Percentiles rank a stretch among this genome's conserved stretches.
phyloP scores from a whole-genome alignment of 2,888 invertebrate species.

The Tortricodes alternella region DNA sequence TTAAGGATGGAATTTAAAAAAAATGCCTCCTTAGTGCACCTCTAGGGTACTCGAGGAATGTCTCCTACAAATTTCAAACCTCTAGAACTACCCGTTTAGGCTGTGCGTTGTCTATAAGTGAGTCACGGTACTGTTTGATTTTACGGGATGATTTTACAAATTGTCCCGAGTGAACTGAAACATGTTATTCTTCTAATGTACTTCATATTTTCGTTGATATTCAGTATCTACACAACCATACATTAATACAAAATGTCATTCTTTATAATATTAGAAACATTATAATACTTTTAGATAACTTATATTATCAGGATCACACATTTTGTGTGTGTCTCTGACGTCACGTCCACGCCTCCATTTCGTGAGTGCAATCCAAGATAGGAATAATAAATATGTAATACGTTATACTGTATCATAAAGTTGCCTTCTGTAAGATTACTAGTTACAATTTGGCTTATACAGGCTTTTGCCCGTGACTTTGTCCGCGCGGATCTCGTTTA shows the following conservation, averaged over 20 bases:
- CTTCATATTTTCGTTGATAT: not conserved
- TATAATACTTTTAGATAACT: not conserved
- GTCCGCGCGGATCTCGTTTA: too few species aligned
- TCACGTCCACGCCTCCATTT: conserved; percentile 1
- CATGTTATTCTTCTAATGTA: too few species aligned
- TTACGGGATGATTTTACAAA: too few species aligned
- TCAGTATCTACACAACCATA: not conserved
- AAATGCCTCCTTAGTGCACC: too few species aligned
- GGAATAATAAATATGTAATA: not conserved
- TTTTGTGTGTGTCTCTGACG: not conserved
- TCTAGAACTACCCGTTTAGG: too few species aligned
- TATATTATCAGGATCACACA: conserved; percentile 4
- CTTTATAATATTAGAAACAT: not conserved
- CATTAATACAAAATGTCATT: not conserved
- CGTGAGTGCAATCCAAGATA: conserved; percentile 1
- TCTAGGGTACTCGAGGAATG: too few species aligned
- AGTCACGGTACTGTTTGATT: too few species aligned
- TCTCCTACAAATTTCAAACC: too few species aligned
- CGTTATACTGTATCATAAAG: not conserved
- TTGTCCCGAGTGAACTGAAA: too few species aligned
- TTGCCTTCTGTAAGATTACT: not conserved
- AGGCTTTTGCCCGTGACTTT: too few species aligned
- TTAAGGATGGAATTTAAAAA: too few species aligned
- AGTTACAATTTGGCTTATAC: not conserved
- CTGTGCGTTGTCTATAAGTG: too few species aligned